phyloP scores from a whole-genome alignment of 2,888 invertebrate species.

The Deroplatys truncata region DNA sequence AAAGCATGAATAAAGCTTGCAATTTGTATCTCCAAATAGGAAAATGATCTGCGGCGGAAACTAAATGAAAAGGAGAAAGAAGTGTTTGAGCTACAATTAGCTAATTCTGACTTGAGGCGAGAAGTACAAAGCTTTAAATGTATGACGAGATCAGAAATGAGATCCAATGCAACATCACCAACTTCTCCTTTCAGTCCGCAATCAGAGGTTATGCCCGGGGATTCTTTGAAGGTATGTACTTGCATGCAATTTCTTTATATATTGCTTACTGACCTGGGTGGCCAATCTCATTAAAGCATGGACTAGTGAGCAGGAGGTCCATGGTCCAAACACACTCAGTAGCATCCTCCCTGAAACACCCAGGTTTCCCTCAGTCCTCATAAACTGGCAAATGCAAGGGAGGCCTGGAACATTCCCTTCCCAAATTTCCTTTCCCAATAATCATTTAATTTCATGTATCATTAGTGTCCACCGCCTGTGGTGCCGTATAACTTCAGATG shows the following conservation, averaged over 20 bases:
- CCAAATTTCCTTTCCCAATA: too few species aligned
- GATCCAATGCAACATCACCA: background rate
- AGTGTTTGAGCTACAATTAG: slow-evolving; percentile 44
- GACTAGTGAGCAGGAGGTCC: background rate
- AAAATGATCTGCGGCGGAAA: slow-evolving; percentile 40
- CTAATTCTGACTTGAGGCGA: slow-evolving; percentile 44
- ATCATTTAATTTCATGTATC: too few species aligned
- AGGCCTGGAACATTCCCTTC: too few species aligned
- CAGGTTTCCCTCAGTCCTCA: too few species aligned
- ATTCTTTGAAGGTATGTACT: background rate
- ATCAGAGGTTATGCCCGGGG: background rate
- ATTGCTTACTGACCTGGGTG: background rate
- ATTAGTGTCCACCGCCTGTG: too few species aligned
- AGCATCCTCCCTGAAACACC: too few species aligned
- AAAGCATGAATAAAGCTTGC: too few species aligned
- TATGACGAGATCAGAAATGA: slow-evolving; percentile 29
- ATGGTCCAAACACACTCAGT: too few species aligned
- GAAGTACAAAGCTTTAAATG: slow-evolving; percentile 47
- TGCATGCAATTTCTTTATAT: background rate
- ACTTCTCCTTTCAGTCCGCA: background rate
- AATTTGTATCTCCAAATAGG: slow-evolving; percentile 27
- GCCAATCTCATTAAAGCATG: background rate
- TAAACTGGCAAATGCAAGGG: too few species aligned
- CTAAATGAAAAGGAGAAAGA: slow-evolving; percentile 45
- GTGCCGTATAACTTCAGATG: too few species aligned